Conservation (phyloP, 2,797 vertebrate species). For the Hephaestus fuliginosus region DNA sequence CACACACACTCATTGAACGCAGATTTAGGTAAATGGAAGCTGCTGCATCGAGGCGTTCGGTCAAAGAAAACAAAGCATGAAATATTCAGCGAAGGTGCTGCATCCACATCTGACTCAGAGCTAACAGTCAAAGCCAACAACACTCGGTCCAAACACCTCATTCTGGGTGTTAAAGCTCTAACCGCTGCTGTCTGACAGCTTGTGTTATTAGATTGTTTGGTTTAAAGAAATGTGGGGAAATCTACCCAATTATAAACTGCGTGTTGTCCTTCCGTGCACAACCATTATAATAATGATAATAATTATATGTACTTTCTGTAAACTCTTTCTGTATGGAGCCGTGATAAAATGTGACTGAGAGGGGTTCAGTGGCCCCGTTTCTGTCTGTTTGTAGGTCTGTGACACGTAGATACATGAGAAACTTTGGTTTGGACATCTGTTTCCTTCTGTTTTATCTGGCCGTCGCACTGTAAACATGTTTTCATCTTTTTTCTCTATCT, state of each 20-base stretch:
- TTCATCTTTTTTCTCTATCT: slow-evolving; percentile 50
- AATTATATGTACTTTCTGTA: background rate
- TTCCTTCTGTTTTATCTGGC: slow-evolving; percentile 51
- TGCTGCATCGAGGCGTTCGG: slow-evolving; percentile 37
- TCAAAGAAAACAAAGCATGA: slow-evolving; percentile 69
- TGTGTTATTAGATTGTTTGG: slow-evolving; percentile 1
- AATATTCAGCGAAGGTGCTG: slow-evolving; percentile 71
- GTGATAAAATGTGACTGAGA: background rate
- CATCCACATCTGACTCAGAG: slow-evolving; percentile 61
- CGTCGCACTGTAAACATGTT: slow-evolving; percentile 62
- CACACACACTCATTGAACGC: background rate
- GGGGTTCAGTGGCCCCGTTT: background rate
- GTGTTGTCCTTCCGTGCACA: background rate
- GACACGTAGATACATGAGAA: slow-evolving; percentile 36
- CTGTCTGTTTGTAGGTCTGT: slow-evolving; percentile 4
- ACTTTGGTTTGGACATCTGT: slow-evolving; percentile 37
- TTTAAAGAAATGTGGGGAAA: background rate
- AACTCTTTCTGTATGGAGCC: background rate
- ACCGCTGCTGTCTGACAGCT: background rate
- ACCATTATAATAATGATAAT: background rate
- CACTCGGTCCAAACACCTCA: slow-evolving; percentile 16
- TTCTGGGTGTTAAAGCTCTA: background rate
- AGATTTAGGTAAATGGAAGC: slow-evolving; percentile 36
- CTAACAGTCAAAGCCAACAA: slow-evolving; percentile 42
- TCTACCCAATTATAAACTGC: background rate